A percentile compares a stretch with the other conserved stretches of the same genome.
Conservation (phyloP, 2,113 vertebrate genomes). For the Hyla sarda region DNA sequence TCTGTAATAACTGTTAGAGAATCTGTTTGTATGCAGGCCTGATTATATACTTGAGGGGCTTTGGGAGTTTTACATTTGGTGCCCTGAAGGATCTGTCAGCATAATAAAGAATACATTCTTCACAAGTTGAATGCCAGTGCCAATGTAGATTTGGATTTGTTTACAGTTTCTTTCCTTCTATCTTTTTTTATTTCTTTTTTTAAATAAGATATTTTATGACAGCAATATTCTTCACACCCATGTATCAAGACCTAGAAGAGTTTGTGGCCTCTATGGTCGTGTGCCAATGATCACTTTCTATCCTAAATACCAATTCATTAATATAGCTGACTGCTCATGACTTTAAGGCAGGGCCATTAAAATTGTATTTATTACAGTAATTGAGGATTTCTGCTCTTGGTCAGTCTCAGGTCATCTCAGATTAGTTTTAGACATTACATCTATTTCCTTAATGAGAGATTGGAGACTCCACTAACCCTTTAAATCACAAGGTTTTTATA, state of each 20-base stretch:
- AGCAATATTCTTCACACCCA: not conserved
- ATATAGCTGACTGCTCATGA: not conserved
- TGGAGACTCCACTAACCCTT: conserved; percentile 24
- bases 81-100: not conserved
- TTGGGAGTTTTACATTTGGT: no score
- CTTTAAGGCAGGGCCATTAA: conserved; percentile 35
- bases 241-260: not conserved
- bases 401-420: conserved; percentile 43
- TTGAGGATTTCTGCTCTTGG: conserved; percentile 42
- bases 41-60: no score
- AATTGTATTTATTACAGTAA: conserved; percentile 44
- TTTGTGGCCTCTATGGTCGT: not conserved
- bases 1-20: no score
- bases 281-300: conserved; percentile 12
- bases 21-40: no score
- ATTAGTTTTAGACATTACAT: conserved; percentile 38
- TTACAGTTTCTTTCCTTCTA: not conserved
- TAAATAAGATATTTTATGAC: not conserved
- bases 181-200: not conserved
- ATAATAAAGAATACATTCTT: not conserved
- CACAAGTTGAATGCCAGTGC: not conserved
- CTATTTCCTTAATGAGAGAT: conserved; percentile 38
- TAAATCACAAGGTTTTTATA: conserved; percentile 31
- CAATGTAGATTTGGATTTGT: not conserved
- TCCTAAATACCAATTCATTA: conserved; percentile 25